Percentiles rank a stretch among this genome's conserved stretches.
Evolutionary conservation across 1,140 invertebrate species (phyloP).

Genomic region (Holotrichia oblita): DNA sequence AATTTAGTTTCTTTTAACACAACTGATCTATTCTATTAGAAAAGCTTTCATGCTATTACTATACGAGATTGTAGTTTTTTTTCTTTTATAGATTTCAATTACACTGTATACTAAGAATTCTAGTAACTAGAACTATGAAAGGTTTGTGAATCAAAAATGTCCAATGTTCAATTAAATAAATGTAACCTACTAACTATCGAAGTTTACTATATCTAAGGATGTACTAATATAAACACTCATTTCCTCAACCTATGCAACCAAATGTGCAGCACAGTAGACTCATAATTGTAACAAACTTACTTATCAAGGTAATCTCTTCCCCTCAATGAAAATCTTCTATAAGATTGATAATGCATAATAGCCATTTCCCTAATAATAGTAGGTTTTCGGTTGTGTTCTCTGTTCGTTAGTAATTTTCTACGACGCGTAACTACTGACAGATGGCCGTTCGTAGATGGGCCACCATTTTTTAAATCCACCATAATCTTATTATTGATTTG

Average conservation of each 20-base stretch:
- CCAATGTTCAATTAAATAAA: too few species aligned
- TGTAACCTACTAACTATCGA: too few species aligned
- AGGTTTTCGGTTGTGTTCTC: background rate
- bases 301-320: constrained; percentile 10
- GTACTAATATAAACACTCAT: too few species aligned
- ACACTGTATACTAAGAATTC: too few species aligned
- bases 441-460: background rate
- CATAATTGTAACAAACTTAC: background rate
- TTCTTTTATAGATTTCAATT: too few species aligned
- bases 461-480: constrained; percentile 23
- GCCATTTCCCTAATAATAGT: background rate
- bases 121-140: too few species aligned
- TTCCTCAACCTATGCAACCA: background rate
- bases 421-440: background rate
- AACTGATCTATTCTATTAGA: too few species aligned
- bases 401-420: background rate
- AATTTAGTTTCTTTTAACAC: too few species aligned
- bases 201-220: too few species aligned
- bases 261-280: background rate
- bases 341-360: background rate
- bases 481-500: background rate
- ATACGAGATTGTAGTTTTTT: too few species aligned
- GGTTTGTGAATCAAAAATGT: too few species aligned
- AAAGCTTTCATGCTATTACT: too few species aligned
- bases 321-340: constrained; percentile 7